Evolutionary conservation across 1,140 invertebrate species (phyloP), one percentile per base, ranked within the genome.

Genomic region (Solenopsis fugax): DNA sequence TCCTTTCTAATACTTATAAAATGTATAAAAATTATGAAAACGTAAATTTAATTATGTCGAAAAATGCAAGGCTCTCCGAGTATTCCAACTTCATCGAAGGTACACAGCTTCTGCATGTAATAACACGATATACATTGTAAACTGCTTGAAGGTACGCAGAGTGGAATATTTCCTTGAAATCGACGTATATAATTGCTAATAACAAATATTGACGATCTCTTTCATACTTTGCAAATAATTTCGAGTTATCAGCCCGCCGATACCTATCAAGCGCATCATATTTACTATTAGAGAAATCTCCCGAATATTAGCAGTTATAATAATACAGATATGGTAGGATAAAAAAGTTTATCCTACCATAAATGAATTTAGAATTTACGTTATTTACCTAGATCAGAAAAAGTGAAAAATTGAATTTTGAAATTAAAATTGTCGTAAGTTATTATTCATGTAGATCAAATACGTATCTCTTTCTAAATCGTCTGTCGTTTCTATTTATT

Each of bases 141-240:
- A 80, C 9, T 67, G 76, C 54, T 85, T 24, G 82, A 78, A 65
- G 24, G 75, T 10, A 76, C 37, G n/a, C 16, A 10, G 45, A 78
- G 29, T 18, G 24, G 24, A 78, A 50, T 78, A 50, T 65, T 78
- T 78, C 76, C 58, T 78, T 78, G 24, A 65, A 65, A 78, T 78
- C 24, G 58, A 16, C 18, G 24, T 45, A 77, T 45, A 77, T 78
- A 78, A 78, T 78, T 78, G 76, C 18, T 78, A 48, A 50, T 64
- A 50, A 37, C 58, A 78, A 78, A 78, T 78, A 78, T 78, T 64
- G 75, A 64, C 75, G 56, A 77, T 64, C 12, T 3, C 37, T 16
- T 18, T 78, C 58, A 65, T 65, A 78, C 24, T 48, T 78, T 37
- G 58, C 24, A 45, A 78, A 45, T 78, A 78, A 65, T 21, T 65